Evolutionary conservation across 2,888 invertebrate genomes (phyloP), one percentile per base, ranked within the genome.

Genomic region (Drosophila suboccidentalis): DNA sequence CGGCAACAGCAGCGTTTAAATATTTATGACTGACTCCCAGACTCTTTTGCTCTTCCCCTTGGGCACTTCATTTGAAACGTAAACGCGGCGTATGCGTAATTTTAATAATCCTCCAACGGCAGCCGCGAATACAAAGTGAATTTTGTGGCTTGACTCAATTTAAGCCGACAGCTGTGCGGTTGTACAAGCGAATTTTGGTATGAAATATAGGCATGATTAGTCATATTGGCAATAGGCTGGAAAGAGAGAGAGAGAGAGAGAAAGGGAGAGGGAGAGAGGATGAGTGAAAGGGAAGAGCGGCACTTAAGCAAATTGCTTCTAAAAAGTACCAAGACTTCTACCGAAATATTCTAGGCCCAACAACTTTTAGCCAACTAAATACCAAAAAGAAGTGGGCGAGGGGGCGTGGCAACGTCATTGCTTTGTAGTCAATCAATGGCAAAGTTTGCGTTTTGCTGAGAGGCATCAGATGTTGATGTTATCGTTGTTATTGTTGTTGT

Each of bases 221-320:
- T 85, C 83, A 88, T 82, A 90, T 85, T 90, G 82, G 82, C 83
- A 82, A 75, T 75, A 69, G 73, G 44, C 49, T 54, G 36, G n/a
- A n/a, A n/a, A 39, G 15, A 36, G 47, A 32, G 26, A 13, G 38
- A 10, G 62, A 15, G 9, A 29, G 2, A 4, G 11, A 32, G n/a
- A 17, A 22, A n/a, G 36, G 3, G 62, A 15, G 11, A 29, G 2
- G 4, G 11, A 19, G n/a, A 17, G 32, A n/a, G 22, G 8, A 44
- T 9, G 11, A 19, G 19, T 9, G 44, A 19, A 26, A 49, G 47
- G 65, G 36, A 53, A 46, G 29, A 26, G 82, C 58, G 64, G 88
- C 90, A 85, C 85, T 85, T 90, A 90, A 75, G 80, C 70, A 86
- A 86, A 90, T 90, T 86, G 90, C 86, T 90, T 89, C 87, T 85